Evolutionary conservation across 2,113 vertebrate species (phyloP).

Genomic region (Tichodroma muraria): DNA sequence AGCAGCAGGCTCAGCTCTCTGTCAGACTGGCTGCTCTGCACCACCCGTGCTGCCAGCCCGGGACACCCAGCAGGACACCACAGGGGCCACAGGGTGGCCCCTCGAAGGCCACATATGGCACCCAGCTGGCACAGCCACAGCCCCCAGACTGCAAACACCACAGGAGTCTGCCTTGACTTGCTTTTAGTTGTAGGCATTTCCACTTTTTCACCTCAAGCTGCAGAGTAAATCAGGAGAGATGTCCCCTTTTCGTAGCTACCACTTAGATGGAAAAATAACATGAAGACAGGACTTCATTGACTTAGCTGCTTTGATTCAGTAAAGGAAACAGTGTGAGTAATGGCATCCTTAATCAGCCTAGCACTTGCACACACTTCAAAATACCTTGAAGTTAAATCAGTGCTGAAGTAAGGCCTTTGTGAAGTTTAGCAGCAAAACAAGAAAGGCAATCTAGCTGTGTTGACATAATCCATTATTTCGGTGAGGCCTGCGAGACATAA

Average conservation of each 20-base stretch:
- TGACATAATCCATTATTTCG: not conserved
- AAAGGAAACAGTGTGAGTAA: not conserved
- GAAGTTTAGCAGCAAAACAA: not conserved
- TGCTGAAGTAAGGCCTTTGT: constrained; percentile 32
- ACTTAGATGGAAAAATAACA: not conserved
- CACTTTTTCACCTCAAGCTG: not conserved
- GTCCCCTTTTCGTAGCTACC: not conserved
- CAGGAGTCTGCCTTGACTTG: not conserved
- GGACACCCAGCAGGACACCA: not conserved
- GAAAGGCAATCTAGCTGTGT: not conserved
- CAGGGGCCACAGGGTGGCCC: not conserved
- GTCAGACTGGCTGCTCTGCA: not conserved
- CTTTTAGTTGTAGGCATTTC: not conserved
- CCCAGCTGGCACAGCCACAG: not conserved
- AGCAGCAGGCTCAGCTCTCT: not conserved
- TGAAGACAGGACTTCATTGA: not conserved
- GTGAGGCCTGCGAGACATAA: not conserved
- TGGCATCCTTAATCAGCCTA: constrained; percentile 10
- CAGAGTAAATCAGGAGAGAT: not conserved
- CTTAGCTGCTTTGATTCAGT: not conserved
- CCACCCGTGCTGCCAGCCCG: accelerated
- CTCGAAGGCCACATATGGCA: accelerated
- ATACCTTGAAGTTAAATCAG: constrained; percentile 13
- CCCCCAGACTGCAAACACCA: not conserved
- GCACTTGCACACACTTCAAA: not conserved